phyloP scores from a whole-genome alignment of 2,888 invertebrate species.

The Drosophila tanythrix region DNA sequence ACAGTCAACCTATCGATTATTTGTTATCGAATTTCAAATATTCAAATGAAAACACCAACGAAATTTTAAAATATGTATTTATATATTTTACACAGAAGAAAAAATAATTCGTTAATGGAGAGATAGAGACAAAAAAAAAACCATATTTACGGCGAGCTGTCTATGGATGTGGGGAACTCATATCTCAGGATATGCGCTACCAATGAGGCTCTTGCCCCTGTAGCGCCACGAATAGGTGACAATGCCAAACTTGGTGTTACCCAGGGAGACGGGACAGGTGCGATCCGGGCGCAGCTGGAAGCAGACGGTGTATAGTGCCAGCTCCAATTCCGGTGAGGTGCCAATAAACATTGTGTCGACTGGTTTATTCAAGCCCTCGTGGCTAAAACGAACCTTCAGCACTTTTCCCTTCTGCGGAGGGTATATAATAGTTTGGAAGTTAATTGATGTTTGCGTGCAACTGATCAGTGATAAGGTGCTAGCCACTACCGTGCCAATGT shows the following conservation, averaged over 20 bases:
- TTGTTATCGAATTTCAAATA: neutral
- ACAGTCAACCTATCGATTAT: neutral
- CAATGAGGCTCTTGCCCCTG: conserved; percentile 91
- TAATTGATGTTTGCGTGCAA: neutral
- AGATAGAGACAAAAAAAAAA: conserved; percentile 16
- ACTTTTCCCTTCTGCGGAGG: conserved; percentile 89
- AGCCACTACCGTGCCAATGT: conserved; percentile 88
- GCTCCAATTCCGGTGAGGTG: conserved; percentile 95
- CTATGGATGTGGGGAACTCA: conserved; percentile 81
- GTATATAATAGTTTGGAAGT: neutral
- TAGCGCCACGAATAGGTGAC: conserved; percentile 91
- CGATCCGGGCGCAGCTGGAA: conserved; percentile 91
- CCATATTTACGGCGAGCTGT: neutral
- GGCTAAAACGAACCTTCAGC: conserved; percentile 90
- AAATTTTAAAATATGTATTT: conserved; percentile 32
- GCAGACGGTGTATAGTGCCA: conserved; percentile 95
- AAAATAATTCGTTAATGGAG: conserved; percentile 15
- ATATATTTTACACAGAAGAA: conserved; percentile 36
- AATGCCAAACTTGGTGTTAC: conserved; percentile 90
- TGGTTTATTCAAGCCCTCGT: conserved; percentile 90
- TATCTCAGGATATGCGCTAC: conserved; percentile 93
- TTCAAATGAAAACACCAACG: neutral
- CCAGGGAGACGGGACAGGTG: conserved; percentile 90
- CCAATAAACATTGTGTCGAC: conserved; percentile 92
- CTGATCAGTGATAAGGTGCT: neutral